Evolutionary conservation across 2,888 invertebrate species (phyloP).

Genomic region (Ernsta delagoae): DNA sequence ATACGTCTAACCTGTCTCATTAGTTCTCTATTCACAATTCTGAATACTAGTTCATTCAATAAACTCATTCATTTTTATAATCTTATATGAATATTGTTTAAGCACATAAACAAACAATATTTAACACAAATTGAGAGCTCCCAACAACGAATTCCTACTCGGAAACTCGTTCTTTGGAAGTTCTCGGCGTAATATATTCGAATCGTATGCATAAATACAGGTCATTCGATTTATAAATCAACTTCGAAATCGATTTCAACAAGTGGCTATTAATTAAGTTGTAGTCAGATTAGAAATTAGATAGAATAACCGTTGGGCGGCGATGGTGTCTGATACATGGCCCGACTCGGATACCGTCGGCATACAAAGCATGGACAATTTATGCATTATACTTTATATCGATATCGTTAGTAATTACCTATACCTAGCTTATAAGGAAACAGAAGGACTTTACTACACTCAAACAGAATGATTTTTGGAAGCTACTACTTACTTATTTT

Average conservation of each 20-base stretch:
- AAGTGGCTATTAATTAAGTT: conserved; percentile 84
- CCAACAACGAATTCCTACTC: conserved; percentile 60
- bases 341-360: conserved; percentile 29
- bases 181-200: conserved; percentile 66
- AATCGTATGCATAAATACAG: conserved; percentile 72
- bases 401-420: neutral
- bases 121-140: conserved; percentile 28
- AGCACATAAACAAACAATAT: conserved; percentile 1
- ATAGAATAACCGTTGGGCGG: conserved; percentile 75
- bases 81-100: neutral
- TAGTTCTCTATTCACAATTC: too few relatives aligned
- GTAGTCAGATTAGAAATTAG: conserved; percentile 83
- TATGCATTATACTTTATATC: neutral
- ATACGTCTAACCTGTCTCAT: too few relatives aligned
- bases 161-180: conserved; percentile 54
- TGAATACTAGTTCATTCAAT: too few relatives aligned
- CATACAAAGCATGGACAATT: conserved; percentile 19
- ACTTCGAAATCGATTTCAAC: conserved; percentile 82
- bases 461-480: too few relatives aligned
- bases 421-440: too few relatives aligned
- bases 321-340: conserved; percentile 67
- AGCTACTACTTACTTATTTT: too few relatives aligned
- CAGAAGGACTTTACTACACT: too few relatives aligned
- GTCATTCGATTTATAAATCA: conserved; percentile 82
- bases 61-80: too few relatives aligned